Percentiles rank a stretch among this genome's conserved stretches.
Conservation (phyloP, 1,140 invertebrate genomes). For the Bicyclus anynana region DNA sequence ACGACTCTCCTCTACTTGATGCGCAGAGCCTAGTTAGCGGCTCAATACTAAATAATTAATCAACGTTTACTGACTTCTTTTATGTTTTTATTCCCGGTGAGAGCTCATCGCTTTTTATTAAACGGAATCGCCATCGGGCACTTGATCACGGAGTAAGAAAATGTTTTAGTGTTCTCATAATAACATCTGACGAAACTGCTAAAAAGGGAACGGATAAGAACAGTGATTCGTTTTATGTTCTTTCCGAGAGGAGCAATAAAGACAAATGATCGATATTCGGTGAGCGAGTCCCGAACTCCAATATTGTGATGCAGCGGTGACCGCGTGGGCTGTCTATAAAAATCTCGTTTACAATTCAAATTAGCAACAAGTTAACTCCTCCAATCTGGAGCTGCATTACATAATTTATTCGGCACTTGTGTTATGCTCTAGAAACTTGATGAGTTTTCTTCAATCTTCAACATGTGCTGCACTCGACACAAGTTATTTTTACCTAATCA, state of each 20-base stretch:
- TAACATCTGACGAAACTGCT: slow-evolving; percentile 34
- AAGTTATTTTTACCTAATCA: too few species aligned
- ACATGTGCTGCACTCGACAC: not conserved
- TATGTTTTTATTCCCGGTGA: not conserved
- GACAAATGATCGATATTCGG: slow-evolving; percentile 51
- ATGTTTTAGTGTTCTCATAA: slow-evolving; percentile 38
- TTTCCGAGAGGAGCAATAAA: slow-evolving; percentile 52
- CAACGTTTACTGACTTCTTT: slow-evolving; percentile 22
- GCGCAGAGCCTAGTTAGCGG: slow-evolving; percentile 34
- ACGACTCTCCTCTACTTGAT: slow-evolving; percentile 33
- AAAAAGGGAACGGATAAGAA: slow-evolving; percentile 36
- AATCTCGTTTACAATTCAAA: slow-evolving; percentile 14
- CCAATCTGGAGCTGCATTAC: slow-evolving; percentile 1
- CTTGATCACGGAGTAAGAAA: slow-evolving; percentile 25
- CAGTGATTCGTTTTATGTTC: slow-evolving; percentile 52
- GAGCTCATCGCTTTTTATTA: slow-evolving; percentile 10
- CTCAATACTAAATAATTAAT: slow-evolving; percentile 42
- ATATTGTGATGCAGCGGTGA: slow-evolving; percentile 34
- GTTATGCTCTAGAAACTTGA: not conserved
- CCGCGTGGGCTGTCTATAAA: slow-evolving; percentile 13
- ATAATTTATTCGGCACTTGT: not conserved
- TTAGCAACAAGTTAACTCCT: slow-evolving; percentile 4
- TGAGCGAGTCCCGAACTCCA: slow-evolving; percentile 33
- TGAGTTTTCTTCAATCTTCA: not conserved
- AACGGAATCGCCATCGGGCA: slow-evolving; percentile 14